These are phyloP conservation scores for Lasiommata megera DNA, from an alignment of 2,888 invertebrate genomes.

Conservation along the genomic window DNA sequence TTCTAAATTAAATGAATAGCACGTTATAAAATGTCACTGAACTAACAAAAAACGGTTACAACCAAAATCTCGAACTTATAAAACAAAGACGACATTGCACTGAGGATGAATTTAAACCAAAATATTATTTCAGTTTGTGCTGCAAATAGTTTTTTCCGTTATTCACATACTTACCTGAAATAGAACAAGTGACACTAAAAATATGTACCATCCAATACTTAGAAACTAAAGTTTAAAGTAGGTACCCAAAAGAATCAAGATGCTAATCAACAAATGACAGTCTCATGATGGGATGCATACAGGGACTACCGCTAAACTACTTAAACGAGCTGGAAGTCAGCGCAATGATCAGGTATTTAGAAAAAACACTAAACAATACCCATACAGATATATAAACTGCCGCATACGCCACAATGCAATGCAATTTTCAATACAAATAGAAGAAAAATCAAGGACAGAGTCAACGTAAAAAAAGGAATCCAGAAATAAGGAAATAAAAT, in stretches of 20 bases:
- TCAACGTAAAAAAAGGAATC: conserved; percentile 43
- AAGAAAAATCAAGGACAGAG: conserved; percentile 56
- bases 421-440: conserved; percentile 68
- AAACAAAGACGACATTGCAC: conserved; percentile 11
- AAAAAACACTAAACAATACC: conserved; percentile 55
- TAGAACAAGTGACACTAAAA: conserved; percentile 24
- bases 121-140: not conserved
- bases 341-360: conserved; percentile 49
- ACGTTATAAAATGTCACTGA: not conserved
- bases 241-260: conserved; percentile 31
- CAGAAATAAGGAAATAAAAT: conserved; percentile 51
- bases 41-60: not conserved
- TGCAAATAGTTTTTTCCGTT: not conserved
- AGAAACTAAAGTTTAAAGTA: conserved; percentile 24
- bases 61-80: not conserved
- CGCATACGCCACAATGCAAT: conserved; percentile 79
- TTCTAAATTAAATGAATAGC: conserved; percentile 30
- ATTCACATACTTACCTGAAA: conserved; percentile 32
- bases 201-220: conserved; percentile 17
- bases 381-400: conserved; percentile 60
- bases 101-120: not conserved
- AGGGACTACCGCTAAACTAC: conserved; percentile 66
- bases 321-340: conserved; percentile 50
- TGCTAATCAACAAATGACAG: conserved; percentile 38
- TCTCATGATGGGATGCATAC: conserved; percentile 63